phyloP scores from a whole-genome alignment of 2,113 vertebrate genomes.

The Gadus chalcogrammus region DNA sequence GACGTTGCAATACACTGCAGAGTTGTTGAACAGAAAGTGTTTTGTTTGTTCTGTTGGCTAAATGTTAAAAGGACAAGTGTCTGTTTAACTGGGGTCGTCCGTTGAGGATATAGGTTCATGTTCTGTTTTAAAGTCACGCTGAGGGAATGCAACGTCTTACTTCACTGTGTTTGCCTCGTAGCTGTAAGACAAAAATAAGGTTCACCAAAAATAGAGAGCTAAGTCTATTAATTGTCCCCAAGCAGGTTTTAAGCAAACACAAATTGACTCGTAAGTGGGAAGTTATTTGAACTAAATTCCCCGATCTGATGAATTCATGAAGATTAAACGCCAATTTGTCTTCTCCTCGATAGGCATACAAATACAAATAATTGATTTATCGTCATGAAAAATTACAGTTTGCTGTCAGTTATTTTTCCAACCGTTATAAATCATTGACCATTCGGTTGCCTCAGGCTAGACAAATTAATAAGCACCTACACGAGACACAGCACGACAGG shows the following conservation, averaged over 20 bases:
- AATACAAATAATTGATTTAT: not conserved
- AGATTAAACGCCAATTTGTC: not conserved
- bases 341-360: not conserved
- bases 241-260: not conserved
- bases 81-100: not conserved
- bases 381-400: not conserved
- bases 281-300: not conserved
- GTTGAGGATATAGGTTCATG: too few relatives aligned
- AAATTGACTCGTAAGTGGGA: not conserved
- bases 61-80: conserved; percentile 21
- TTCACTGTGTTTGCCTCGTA: not conserved
- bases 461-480: not conserved
- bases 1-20: conserved; percentile 37
- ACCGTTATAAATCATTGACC: not conserved
- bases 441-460: not conserved
- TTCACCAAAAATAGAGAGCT: too few relatives aligned
- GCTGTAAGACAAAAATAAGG: not conserved
- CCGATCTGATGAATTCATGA: not conserved
- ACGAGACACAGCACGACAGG: not conserved
- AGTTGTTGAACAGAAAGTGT: conserved; percentile 8
- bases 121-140: too few relatives aligned
- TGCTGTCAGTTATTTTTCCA: not conserved
- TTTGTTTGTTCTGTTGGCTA: conserved; percentile 20
- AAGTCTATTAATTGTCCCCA: too few relatives aligned
- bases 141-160: not conserved